Evolutionary conservation across 2,888 invertebrate species (phyloP).

Genomic region (Itoplectis maculator): DNA sequence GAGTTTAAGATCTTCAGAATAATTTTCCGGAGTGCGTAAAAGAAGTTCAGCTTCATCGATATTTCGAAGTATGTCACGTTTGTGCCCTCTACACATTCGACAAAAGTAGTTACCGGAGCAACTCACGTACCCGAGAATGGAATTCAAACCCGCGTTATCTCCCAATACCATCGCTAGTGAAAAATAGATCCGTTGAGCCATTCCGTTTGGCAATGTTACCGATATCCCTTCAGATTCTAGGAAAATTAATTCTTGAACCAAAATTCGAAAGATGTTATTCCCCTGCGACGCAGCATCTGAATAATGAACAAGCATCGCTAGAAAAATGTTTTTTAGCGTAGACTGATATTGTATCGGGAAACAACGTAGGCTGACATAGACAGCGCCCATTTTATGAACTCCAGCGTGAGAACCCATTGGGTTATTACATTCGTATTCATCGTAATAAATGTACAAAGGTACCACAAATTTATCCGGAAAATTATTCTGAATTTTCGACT

Average conservation of each 20-base stretch:
- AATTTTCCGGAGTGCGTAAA: conserved; percentile 55
- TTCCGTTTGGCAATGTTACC: conserved; percentile 38
- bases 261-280: conserved; percentile 37
- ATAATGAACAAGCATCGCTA: conserved; percentile 47
- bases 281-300: conserved; percentile 40
- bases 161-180: conserved; percentile 50
- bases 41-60: conserved; percentile 38
- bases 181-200: conserved; percentile 52
- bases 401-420: conserved; percentile 60
- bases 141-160: conserved; percentile 65
- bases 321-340: conserved; percentile 51
- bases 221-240: conserved; percentile 56
- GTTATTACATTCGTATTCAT: conserved; percentile 60
- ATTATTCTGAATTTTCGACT: conserved; percentile 29
- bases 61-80: conserved; percentile 29
- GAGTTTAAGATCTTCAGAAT: conserved; percentile 48
- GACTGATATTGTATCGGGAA: conserved; percentile 52
- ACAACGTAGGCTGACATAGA: conserved; percentile 55
- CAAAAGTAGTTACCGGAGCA: conserved; percentile 58
- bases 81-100: conserved; percentile 56
- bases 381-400: conserved; percentile 49
- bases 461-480: conserved; percentile 42
- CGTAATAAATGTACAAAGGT: conserved; percentile 59
- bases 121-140: conserved; percentile 61
- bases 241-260: conserved; percentile 61